Conservation (phyloP, 2,113 vertebrate genomes). For the Festucalex cinctus region DNA sequence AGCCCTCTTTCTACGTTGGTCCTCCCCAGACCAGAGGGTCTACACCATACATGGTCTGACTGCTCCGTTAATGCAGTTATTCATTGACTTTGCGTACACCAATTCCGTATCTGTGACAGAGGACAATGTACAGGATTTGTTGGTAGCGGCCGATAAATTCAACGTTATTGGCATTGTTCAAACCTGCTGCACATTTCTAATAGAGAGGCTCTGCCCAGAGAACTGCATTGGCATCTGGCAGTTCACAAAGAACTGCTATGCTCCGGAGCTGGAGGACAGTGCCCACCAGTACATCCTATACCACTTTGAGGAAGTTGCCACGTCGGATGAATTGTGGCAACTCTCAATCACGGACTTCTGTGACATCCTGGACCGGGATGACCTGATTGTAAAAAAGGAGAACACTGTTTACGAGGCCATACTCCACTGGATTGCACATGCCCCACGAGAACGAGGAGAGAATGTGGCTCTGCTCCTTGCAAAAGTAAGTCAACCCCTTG, state of each 20-base stretch:
- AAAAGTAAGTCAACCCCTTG: conserved; percentile 33
- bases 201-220: conserved; percentile 70
- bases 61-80: conserved; percentile 20
- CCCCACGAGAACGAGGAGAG: conserved; percentile 3
- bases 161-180: conserved; percentile 70
- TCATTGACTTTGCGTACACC: conserved; percentile 50
- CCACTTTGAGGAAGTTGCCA: conserved; percentile 72
- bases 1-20: conserved; percentile 22
- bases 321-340: conserved; percentile 73
- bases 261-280: conserved; percentile 65
- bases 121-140: conserved; percentile 72
- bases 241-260: conserved; percentile 45
- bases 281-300: conserved; percentile 74
- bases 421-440: conserved; percentile 27
- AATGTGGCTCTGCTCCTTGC: conserved; percentile 22
- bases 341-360: conserved; percentile 70
- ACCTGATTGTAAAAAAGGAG: conserved; percentile 39
- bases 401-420: conserved; percentile 22
- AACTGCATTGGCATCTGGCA: conserved; percentile 71
- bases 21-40: conserved; percentile 6
- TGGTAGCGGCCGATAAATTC: conserved; percentile 75
- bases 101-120: conserved; percentile 52
- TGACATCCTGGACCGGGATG: conserved; percentile 65
- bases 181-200: conserved; percentile 74
- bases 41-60: conserved; percentile 23